These are phyloP conservation scores for Grapholita molesta DNA, from an alignment of 1,140 invertebrate genomes.

Conservation along the genomic window DNA sequence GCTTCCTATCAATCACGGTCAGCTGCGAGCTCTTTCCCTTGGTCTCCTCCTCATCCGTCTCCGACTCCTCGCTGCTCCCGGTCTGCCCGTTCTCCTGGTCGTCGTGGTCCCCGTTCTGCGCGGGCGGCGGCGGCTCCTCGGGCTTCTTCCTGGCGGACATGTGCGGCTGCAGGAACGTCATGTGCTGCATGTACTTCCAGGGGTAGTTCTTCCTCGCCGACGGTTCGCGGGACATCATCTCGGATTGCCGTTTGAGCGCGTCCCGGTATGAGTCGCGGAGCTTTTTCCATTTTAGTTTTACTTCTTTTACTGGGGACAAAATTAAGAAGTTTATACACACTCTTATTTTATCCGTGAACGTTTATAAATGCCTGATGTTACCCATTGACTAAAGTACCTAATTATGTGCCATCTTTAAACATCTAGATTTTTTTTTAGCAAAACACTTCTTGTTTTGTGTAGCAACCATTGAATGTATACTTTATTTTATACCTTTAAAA, in stretches of 20 bases:
- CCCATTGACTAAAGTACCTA: no score
- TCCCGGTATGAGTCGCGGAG: slow-evolving; percentile 71
- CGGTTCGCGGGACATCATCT: slow-evolving; percentile 57
- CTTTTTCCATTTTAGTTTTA: slow-evolving; percentile 72
- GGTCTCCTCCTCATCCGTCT: slow-evolving; percentile 41
- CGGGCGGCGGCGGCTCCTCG: slow-evolving; percentile 31
- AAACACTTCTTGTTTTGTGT: no score
- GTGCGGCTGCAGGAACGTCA: slow-evolving; percentile 72
- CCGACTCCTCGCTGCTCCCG: slow-evolving; percentile 41
- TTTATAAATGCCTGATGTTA: no score
- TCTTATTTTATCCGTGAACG: no score
- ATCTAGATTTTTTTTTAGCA: no score
- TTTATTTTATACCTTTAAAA: no score
- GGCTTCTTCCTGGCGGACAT: slow-evolving; percentile 66
- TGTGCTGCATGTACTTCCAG: slow-evolving; percentile 67
- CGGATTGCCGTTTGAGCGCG: slow-evolving; percentile 65
- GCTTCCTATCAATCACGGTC: slow-evolving; percentile 48
- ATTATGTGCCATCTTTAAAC: no score
- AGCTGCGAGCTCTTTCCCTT: slow-evolving; percentile 41
- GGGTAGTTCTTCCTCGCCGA: slow-evolving; percentile 52
- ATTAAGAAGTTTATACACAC: no score
- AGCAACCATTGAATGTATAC: no score
- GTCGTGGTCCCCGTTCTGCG: slow-evolving; percentile 18
- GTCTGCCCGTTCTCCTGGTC: slow-evolving; percentile 24
- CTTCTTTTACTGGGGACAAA: slow-evolving; percentile 61